These are phyloP conservation scores for Hermaeophaga mercurialis DNA, from an alignment of 2,888 invertebrate genomes.

Conservation along the genomic window DNA sequence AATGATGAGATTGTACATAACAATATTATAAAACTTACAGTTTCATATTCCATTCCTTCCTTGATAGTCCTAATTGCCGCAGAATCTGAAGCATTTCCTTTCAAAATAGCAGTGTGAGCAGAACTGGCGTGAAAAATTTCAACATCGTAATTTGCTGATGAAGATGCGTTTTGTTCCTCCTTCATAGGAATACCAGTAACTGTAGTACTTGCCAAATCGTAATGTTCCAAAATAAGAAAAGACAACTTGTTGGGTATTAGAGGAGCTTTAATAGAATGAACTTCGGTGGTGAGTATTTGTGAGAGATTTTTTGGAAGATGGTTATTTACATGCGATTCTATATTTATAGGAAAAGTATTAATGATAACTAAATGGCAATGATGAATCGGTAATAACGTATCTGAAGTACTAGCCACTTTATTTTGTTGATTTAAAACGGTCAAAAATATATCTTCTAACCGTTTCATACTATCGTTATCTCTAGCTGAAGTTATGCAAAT, in stretches of 20 bases:
- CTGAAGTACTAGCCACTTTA: conserved; percentile 66
- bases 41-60: conserved; percentile 78
- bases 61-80: conserved; percentile 69
- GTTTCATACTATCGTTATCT: conserved; percentile 84
- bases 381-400: conserved; percentile 76
- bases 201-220: conserved; percentile 91
- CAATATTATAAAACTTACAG: no score
- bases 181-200: conserved; percentile 98
- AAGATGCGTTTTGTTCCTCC: conserved; percentile 97
- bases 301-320: conserved; percentile 75
- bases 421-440: conserved; percentile 84
- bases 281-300: conserved; percentile 75
- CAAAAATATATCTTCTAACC: conserved; percentile 84
- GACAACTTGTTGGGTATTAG: conserved; percentile 75
- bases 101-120: conserved; percentile 82
- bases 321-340: conserved; percentile 76
- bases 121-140: conserved; percentile 90
- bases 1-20: no score
- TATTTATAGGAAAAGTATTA: conserved; percentile 84
- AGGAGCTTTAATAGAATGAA: conserved; percentile 79
- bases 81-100: conserved; percentile 67
- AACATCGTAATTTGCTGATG: conserved; percentile 98
- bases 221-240: conserved; percentile 81
- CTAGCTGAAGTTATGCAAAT: conserved; percentile 90
- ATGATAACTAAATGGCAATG: conserved; percentile 90